Conservation (phyloP, 2,888 invertebrate genomes). For the Drosophila nr. fundita region DNA sequence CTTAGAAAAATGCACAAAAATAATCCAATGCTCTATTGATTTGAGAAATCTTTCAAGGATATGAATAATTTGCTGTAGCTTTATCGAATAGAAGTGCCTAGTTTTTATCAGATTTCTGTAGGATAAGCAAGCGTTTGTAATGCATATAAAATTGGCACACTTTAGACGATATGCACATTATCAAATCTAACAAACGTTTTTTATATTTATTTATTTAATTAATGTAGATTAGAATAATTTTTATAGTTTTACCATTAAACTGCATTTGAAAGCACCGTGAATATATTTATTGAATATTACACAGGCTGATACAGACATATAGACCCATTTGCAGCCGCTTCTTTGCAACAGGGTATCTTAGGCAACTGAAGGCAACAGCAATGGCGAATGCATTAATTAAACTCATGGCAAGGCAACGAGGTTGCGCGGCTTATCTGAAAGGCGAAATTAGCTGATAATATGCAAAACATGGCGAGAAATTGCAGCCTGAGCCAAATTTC, state of each 20-base stretch:
- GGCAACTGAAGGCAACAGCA: conserved; percentile 39
- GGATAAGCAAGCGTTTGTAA: neutral
- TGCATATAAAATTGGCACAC: neutral
- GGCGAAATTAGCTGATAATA: conserved; percentile 80
- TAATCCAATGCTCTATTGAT: neutral
- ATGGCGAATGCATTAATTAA: conserved; percentile 75
- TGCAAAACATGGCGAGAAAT: conserved; percentile 78
- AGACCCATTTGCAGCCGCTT: neutral
- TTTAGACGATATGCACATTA: neutral
- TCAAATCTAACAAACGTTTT: neutral
- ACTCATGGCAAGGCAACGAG: conserved; percentile 73
- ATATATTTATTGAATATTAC: neutral
- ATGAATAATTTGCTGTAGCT: neutral
- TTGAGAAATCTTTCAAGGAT: neutral
- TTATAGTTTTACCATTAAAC: neutral
- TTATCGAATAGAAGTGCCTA: neutral
- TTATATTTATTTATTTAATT: neutral
- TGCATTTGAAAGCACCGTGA: neutral
- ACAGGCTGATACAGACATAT: neutral
- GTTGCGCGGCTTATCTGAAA: conserved; percentile 73
- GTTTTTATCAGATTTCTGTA: neutral
- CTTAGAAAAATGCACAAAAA: neutral
- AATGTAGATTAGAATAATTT: neutral
- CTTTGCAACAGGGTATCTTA: conserved; percentile 28
- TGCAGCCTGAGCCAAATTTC: conserved; percentile 72